These are phyloP conservation scores for Pipa parva DNA, from an alignment of 2,113 vertebrate genomes.

Conservation along the genomic window DNA sequence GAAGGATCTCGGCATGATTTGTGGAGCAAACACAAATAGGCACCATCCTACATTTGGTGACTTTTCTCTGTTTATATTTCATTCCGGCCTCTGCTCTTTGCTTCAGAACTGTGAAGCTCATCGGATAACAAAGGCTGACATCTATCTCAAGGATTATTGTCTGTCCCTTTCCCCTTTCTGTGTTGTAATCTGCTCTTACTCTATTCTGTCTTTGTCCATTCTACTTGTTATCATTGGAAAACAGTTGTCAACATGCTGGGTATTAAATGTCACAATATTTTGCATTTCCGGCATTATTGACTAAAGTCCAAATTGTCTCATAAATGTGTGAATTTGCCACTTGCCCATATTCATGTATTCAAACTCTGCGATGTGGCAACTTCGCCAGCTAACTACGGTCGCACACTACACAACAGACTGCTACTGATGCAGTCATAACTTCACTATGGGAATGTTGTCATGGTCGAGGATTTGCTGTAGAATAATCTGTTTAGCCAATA, in stretches of 20 bases:
- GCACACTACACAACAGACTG: too few relatives aligned
- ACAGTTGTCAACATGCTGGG: too few relatives aligned
- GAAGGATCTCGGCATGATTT: neutral
- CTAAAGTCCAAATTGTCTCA: too few relatives aligned
- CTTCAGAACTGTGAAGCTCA: neutral
- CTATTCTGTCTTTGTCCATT: neutral
- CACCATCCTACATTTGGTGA: neutral
- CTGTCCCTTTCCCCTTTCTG: neutral
- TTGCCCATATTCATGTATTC: too few relatives aligned
- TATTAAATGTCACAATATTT: neutral
- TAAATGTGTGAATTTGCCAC: too few relatives aligned
- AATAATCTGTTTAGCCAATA: too few relatives aligned
- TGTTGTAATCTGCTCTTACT: neutral
- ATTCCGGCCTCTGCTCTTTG: conserved; percentile 31
- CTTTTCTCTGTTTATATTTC: conserved; percentile 3
- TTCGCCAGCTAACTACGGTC: too few relatives aligned
- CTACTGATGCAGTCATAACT: too few relatives aligned
- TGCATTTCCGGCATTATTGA: neutral
- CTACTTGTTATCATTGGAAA: neutral
- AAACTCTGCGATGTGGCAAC: too few relatives aligned
- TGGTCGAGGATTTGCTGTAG: too few relatives aligned
- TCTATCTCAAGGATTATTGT: neutral
- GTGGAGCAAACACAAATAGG: neutral
- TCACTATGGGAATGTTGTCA: too few relatives aligned
- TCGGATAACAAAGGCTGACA: neutral